phyloP scores from a whole-genome alignment of 2,888 invertebrate genomes.

The Sinodicranocentrus sp. region DNA sequence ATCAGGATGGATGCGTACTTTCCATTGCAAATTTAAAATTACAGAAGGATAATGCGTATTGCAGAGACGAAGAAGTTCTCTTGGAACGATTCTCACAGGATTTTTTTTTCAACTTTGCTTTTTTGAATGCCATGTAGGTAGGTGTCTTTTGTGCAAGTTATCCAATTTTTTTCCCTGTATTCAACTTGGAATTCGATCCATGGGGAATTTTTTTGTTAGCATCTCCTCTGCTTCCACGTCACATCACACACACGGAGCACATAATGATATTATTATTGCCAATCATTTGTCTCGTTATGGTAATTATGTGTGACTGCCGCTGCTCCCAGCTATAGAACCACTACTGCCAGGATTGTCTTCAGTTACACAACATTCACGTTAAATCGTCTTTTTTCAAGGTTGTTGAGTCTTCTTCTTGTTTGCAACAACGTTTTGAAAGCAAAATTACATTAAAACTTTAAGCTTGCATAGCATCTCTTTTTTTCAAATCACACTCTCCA shows the following conservation, averaged over 20 bases:
- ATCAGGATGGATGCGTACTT: too few relatives aligned
- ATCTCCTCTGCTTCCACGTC: not conserved
- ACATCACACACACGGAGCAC: slow-evolving; percentile 17
- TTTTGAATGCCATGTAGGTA: too few relatives aligned
- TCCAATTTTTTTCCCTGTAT: not conserved
- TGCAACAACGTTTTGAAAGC: not conserved
- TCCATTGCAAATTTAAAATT: slow-evolving; percentile 31
- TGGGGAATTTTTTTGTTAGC: not conserved
- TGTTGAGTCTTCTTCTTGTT: slow-evolving; percentile 46
- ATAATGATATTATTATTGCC: slow-evolving; percentile 50
- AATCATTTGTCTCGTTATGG: slow-evolving; percentile 49
- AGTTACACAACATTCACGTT: not conserved
- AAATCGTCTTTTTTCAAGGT: slow-evolving; percentile 30
- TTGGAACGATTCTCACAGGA: too few relatives aligned
- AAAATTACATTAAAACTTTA: too few relatives aligned
- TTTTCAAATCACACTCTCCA: too few relatives aligned
- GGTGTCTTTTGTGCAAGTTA: too few relatives aligned
- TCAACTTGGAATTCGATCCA: not conserved
- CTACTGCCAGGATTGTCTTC: too few relatives aligned
- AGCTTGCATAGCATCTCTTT: too few relatives aligned
- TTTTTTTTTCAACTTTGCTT: too few relatives aligned
- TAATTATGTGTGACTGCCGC: slow-evolving; percentile 32
- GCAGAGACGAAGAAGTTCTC: too few relatives aligned
- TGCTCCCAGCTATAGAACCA: too few relatives aligned
- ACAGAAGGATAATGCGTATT: not conserved